A percentile compares a stretch with the other conserved stretches of the same genome.
Conservation (phyloP, 2,113 vertebrate genomes). For the Candoia aspera region DNA sequence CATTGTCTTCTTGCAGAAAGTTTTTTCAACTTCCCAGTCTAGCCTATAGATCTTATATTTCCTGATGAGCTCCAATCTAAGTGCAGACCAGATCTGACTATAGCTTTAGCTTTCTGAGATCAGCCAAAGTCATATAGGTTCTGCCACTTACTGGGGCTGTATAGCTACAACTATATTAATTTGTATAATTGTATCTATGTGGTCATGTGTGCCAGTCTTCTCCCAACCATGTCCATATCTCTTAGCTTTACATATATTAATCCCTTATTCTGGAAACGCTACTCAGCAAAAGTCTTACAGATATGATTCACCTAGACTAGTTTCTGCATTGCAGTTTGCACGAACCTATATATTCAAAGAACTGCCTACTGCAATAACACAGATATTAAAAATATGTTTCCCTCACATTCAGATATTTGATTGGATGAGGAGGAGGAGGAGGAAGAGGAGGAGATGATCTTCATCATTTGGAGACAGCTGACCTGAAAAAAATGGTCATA, state of each 20-base stretch:
- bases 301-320: neutral
- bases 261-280: neutral
- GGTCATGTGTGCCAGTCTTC: neutral
- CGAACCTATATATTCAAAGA: neutral
- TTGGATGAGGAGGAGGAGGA: neutral
- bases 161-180: neutral
- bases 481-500: neutral
- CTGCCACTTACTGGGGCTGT: neutral
- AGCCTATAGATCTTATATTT: neutral
- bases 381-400: neutral
- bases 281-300: neutral
- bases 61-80: neutral
- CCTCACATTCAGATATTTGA: neutral
- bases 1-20: neutral
- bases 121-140: neutral
- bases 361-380: neutral
- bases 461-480: neutral
- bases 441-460: neutral
- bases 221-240: neutral
- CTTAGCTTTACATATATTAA: neutral
- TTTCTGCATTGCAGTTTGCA: neutral
- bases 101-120: neutral
- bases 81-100: neutral
- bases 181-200: neutral
- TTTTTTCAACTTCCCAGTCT: neutral